These are phyloP conservation scores for Aelia acuminata DNA, from an alignment of 2,888 invertebrate genomes.

Conservation along the genomic window DNA sequence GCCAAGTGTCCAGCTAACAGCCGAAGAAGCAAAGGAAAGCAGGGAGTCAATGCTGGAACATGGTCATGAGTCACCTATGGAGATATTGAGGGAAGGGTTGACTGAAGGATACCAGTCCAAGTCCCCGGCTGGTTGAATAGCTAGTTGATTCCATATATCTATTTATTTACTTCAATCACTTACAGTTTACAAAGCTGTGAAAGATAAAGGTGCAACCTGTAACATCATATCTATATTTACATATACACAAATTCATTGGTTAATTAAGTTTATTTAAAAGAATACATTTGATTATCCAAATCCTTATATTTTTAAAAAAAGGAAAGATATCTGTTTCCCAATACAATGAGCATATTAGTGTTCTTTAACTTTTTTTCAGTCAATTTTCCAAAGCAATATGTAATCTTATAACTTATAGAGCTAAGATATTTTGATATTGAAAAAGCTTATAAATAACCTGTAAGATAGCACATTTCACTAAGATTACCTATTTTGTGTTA, in stretches of 20 bases:
- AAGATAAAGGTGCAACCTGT: slow-evolving; percentile 43
- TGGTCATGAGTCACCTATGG: slow-evolving; percentile 46
- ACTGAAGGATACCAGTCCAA: slow-evolving; percentile 17
- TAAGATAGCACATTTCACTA: slow-evolving; percentile 51
- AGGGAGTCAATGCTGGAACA: slow-evolving; percentile 50
- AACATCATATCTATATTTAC: neutral
- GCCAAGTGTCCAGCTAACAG: slow-evolving; percentile 44
- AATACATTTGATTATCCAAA: neutral
- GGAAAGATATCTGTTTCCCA: neutral
- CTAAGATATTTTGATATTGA: slow-evolving; percentile 64
- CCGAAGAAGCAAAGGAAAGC: slow-evolving; percentile 46
- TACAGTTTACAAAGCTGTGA: slow-evolving; percentile 50
- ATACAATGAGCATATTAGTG: slow-evolving; percentile 6
- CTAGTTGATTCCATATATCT: neutral
- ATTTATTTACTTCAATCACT: slow-evolving; percentile 3
- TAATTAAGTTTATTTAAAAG: neutral
- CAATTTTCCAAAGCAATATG: slow-evolving; percentile 64
- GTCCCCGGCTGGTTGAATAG: slow-evolving; percentile 40
- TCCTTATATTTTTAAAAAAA: slow-evolving; percentile 49
- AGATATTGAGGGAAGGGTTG: slow-evolving; percentile 51
- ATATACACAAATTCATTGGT: neutral
- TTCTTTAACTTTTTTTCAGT: slow-evolving; percentile 60
- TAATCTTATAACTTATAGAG: slow-evolving; percentile 58
- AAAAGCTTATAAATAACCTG: slow-evolving; percentile 50
- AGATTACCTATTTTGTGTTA: slow-evolving; percentile 17